These are phyloP conservation scores for Chrysogorgia sp. DNA, from an alignment of 92 coral and sea anemone species.

Conservation along the genomic window DNA sequence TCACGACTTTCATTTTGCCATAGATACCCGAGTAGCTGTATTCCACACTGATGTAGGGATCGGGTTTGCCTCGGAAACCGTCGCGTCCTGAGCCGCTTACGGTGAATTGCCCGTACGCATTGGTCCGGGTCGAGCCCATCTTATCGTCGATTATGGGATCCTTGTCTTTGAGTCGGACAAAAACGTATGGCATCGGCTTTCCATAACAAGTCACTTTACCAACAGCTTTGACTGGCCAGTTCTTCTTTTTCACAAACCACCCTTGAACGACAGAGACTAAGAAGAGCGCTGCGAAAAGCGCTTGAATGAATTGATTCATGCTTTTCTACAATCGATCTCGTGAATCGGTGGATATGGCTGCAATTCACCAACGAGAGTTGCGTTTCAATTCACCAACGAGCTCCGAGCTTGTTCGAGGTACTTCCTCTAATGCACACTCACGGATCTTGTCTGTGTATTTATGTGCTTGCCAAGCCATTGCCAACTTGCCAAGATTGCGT, in stretches of 20 bases:
- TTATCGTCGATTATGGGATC: conserved; percentile 21
- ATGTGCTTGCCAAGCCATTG: too few relatives aligned
- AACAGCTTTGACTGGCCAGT: conserved; percentile 26
- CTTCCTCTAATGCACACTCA: too few relatives aligned
- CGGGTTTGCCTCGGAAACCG: conserved; percentile 37
- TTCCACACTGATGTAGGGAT: conserved; percentile 42
- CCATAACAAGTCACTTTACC: conserved; percentile 43
- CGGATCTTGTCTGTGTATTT: too few relatives aligned
- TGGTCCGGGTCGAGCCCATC: conserved; percentile 20
- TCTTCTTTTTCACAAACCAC: conserved; percentile 7
- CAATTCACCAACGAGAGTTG: too few relatives aligned
- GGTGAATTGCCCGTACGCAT: conserved; percentile 14
- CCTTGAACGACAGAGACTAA: neutral
- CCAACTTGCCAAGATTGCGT: too few relatives aligned
- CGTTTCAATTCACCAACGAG: too few relatives aligned
- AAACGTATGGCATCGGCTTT: conserved; percentile 32
- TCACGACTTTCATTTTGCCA: conserved; percentile 34
- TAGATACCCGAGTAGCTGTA: conserved; percentile 33
- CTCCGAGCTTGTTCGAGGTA: too few relatives aligned
- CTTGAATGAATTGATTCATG: neutral
- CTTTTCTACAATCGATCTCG: neutral
- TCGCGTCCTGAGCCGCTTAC: conserved; percentile 44
- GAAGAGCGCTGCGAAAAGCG: neutral
- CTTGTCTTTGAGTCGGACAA: conserved; percentile 25
- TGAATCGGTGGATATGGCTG: too few relatives aligned